Percentiles rank a stretch among this genome's conserved stretches.
Conservation (phyloP, 2,797 vertebrate genomes). For the Hybognathus amarus region DNA sequence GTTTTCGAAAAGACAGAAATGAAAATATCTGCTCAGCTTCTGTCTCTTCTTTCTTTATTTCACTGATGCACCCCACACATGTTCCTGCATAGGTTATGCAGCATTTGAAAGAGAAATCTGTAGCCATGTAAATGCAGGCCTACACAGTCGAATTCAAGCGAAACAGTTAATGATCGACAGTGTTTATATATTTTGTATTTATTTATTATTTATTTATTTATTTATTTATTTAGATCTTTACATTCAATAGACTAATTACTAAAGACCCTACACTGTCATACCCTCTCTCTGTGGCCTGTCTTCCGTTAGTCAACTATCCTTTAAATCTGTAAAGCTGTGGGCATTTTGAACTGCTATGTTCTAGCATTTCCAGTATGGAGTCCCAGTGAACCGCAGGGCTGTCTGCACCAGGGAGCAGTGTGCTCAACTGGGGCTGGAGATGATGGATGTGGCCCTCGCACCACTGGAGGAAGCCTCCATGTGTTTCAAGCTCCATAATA, state of each 20-base stretch:
- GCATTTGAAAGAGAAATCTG: background rate
- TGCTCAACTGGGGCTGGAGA: conserved; percentile 36
- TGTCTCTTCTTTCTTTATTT: background rate
- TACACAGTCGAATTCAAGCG: background rate
- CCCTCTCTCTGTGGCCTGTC: background rate
- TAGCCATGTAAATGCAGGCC: background rate
- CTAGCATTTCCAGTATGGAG: conserved; percentile 5
- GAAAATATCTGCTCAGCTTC: conserved; percentile 2
- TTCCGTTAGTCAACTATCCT: conserved; percentile 12
- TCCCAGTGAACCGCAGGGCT: conserved; percentile 13
- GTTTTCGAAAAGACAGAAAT: conserved; percentile 18
- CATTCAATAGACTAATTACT: background rate
- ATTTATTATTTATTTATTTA: no score
- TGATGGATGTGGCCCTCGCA: conserved; percentile 49
- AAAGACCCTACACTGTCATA: background rate
- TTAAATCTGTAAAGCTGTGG: conserved; percentile 2
- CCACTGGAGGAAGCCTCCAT: conserved; percentile 38
- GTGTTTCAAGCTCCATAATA: conserved; percentile 46
- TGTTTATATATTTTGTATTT: background rate
- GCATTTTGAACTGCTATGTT: background rate
- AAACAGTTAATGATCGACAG: background rate
- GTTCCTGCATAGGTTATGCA: background rate
- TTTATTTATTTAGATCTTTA: background rate
- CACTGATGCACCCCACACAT: conserved; percentile 21
- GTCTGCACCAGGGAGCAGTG: conserved; percentile 39